Conservation (phyloP, 1,140 invertebrate genomes). For the Sycophila sp. region DNA sequence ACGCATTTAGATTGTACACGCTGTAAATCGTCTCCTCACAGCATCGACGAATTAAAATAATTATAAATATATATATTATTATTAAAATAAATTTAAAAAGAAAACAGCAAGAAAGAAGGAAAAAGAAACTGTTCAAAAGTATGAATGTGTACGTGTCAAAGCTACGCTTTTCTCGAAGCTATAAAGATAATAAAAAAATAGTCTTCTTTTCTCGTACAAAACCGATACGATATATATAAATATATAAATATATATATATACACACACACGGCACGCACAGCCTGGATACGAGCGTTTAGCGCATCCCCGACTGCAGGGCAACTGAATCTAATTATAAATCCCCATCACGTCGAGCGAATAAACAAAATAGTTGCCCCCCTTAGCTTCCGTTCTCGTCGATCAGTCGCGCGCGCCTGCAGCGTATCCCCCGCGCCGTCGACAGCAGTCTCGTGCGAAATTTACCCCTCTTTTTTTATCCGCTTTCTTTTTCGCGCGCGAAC, state of each 20-base stretch:
- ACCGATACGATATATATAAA: too few species aligned
- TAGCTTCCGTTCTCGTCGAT: too few species aligned
- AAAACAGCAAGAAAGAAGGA: not conserved
- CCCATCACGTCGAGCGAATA: too few species aligned
- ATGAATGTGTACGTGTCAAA: conserved; percentile 33
- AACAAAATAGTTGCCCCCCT: not conserved
- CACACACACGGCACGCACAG: too few species aligned
- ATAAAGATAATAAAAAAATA: not conserved
- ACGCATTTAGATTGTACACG: too few species aligned
- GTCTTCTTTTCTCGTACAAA: not conserved
- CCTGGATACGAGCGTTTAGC: not conserved
- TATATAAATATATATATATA: too few species aligned
- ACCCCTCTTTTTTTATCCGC: too few species aligned
- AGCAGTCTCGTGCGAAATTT: too few species aligned
- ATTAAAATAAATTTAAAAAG: not conserved
- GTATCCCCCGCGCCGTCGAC: too few species aligned
- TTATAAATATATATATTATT: not conserved
- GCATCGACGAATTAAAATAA: not conserved
- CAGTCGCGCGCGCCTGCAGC: too few species aligned
- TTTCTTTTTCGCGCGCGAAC: too few species aligned
- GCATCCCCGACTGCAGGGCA: not conserved
- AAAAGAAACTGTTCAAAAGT: not conserved
- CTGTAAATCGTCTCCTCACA: too few species aligned
- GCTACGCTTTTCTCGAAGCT: not conserved
- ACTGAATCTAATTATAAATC: not conserved